phyloP scores from a whole-genome alignment of 1,140 invertebrate genomes.

The Elymnias hypermnestra region DNA sequence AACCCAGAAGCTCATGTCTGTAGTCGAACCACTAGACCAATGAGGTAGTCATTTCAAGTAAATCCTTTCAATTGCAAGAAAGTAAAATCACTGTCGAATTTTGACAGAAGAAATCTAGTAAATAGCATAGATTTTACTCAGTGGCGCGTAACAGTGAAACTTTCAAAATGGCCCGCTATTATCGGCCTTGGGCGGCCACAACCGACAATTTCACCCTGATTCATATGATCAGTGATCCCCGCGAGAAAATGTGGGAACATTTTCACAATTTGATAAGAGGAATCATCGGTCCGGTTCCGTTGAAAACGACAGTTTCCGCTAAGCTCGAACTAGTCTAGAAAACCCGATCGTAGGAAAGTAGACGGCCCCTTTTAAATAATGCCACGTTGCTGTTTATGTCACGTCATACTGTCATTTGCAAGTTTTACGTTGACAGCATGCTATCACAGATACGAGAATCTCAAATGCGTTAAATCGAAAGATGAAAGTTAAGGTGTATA shows the following conservation, averaged over 20 bases:
- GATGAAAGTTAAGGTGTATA: not conserved
- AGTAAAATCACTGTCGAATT: conserved; percentile 1
- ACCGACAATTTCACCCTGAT: conserved; percentile 67
- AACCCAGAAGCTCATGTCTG: too few relatives aligned
- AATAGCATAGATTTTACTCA: conserved; percentile 20
- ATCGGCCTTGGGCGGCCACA: conserved; percentile 49
- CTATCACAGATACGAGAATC: conserved; percentile 10
- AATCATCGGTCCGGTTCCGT: conserved; percentile 60
- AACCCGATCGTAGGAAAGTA: conserved; percentile 66
- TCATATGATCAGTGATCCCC: conserved; percentile 59
- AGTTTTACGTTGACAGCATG: conserved; percentile 11
- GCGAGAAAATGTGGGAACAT: conserved; percentile 68
- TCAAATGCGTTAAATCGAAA: conserved; percentile 1
- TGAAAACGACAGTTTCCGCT: conserved; percentile 70
- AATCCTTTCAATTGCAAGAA: too few relatives aligned
- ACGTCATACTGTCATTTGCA: conserved; percentile 29
- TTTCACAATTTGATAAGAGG: conserved; percentile 71
- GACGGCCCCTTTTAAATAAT: conserved; percentile 50
- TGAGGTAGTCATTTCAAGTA: too few relatives aligned
- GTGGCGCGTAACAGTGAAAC: conserved; percentile 69
- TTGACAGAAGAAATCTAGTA: conserved; percentile 19
- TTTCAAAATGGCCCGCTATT: conserved; percentile 63
- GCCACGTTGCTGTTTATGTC: conserved; percentile 35
- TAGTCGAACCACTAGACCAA: too few relatives aligned
- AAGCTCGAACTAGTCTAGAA: conserved; percentile 52